These are phyloP conservation scores for Cinclus cinclus DNA, from an alignment of 2,113 vertebrate species.

Conservation along the genomic window DNA sequence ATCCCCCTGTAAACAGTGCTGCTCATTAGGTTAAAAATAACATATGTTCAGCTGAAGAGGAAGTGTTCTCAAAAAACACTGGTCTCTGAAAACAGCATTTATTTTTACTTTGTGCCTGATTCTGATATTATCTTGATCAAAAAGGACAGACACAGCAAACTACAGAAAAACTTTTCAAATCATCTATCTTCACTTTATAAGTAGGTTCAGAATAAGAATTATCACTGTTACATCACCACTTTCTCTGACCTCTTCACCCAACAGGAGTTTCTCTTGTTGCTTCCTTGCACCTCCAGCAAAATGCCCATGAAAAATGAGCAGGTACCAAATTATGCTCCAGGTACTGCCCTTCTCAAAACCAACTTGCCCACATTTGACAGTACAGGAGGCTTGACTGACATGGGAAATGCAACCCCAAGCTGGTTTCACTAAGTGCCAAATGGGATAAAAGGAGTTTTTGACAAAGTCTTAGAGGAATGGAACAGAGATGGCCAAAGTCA, in stretches of 20 bases:
- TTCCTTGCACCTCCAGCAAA: background rate
- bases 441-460: background rate
- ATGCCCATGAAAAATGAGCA: background rate
- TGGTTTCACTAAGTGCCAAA: background rate
- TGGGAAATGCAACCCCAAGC: background rate
- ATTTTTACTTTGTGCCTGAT: background rate
- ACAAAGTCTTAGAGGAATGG: background rate
- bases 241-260: background rate
- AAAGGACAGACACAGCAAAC: background rate
- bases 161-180: background rate
- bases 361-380: background rate
- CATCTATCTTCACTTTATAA: background rate
- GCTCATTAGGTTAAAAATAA: background rate
- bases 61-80: background rate
- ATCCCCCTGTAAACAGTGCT: background rate
- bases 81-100: background rate
- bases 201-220: background rate
- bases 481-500: background rate
- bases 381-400: background rate
- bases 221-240: background rate
- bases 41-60: background rate
- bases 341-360: background rate
- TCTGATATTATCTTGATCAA: background rate
- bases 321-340: background rate
- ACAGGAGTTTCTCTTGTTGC: accelerated